Base-by-base conservation (phyloP, 2,797 vertebrate genomes). In the Sebastes kiyomatsui region DNA sequence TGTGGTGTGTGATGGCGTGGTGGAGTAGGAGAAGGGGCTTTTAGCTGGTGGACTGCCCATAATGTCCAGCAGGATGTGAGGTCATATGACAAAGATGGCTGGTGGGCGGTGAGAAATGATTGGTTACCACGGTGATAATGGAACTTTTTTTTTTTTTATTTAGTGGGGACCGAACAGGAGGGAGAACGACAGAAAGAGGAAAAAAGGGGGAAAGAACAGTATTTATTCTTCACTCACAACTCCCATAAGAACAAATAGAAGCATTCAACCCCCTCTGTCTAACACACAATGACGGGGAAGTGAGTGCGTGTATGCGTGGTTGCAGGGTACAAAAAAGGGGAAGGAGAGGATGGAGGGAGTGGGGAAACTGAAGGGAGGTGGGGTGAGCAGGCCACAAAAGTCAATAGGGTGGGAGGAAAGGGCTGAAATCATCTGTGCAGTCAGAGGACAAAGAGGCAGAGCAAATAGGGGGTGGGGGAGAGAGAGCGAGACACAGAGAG, bases 51-150 rank as follows among this genome's bases (percentile, higher is more conserved):
- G 88, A 84, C 91, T 87, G 82, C 90, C 91, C 87, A 89, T 92
- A 91, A 93, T 86, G 91, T 90, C 89, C 90, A 85, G 83, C 90
- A 92, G 92, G 92, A 94, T 91, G 90, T 93, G 93, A 94, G 92
- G 93, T 94, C 93, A 95, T 87, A 89, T 76, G 88, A 94, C 90
- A 93, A 91, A 90, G 86, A 94, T 90, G 90, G 90, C 82, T 88
- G 82, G 91, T 92, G 90, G 93, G 93, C 23, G 92, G 90, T 92
- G 92, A 90, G 93, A 94, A 92, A 90, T 84, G 55, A 87, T 81
- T 87, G 87, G 92, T 91, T 90, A 85, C 88, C 84, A 89, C 78
- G 77, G 92, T 84, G 82, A 93, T 90, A 90, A 89, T 81, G 73
- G 71, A 90, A 92, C 60, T 82, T 84, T 84, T 82, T 79, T 56